Evolutionary conservation across 2,888 invertebrate genomes (phyloP), one percentile per base, ranked within the genome.

Genomic region (Heliothis peltigera): DNA sequence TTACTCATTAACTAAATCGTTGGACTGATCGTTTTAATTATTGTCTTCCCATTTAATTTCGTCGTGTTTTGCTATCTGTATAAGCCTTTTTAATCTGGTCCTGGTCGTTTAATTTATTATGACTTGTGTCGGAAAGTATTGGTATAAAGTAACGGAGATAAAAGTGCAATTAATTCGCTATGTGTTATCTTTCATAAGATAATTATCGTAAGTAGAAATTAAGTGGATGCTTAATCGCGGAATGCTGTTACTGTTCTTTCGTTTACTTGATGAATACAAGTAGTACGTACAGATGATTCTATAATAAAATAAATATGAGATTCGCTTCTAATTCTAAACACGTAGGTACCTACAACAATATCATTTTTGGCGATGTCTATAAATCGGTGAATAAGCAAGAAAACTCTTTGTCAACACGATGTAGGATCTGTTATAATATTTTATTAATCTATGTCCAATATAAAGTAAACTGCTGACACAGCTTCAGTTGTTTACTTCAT

Each of bases 1-100:
- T 84, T 81, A 82, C 84, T 85, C 84, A 86, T 86, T 84, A 85
- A 81, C 73, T 81, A 82, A 85, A 85, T 83, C 82, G 82, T 79
- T 74, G 76, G 61, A 69, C 82, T 84, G 82, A 86, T 82, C 83
- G 84, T 78, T 84, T 87, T 74, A 60, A 77, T 74, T 80, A 80
- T 77, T 73, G 70, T 70, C 60, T 74, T 64, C 48, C 19, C 74
- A 57, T 77, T 77, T 84, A 87, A 87, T 87, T 87, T 86, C 77
- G 82, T 81, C 81, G 70, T 77, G 75, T 79, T 80, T 83, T 58
- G 65, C 67, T 72, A 80, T 79, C 80, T 75, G 71, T 46, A 64
- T 76, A 76, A 81, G 64, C 80, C 44, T 55, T 58, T 77, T 70
- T 73, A 77, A 73, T 79, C 65, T 51, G 56, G 55, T 59, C 19